A percentile compares a stretch with the other conserved stretches of the same genome.
Conservation (phyloP, 2,797 vertebrate genomes). For the Euthynnus affinis region DNA sequence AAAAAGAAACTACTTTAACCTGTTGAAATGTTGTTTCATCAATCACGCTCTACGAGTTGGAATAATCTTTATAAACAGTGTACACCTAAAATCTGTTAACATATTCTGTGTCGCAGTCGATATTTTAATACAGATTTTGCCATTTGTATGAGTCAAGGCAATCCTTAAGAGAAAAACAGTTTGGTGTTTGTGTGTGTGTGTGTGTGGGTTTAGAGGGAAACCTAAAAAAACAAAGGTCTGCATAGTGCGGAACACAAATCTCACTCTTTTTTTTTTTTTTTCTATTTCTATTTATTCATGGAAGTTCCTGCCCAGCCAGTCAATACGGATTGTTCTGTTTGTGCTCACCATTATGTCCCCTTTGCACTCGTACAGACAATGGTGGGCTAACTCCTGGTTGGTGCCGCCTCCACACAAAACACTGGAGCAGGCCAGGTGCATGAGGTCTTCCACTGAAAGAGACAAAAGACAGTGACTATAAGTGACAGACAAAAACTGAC, state of each 20-base stretch:
- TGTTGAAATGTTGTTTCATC: no score
- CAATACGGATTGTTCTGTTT: conserved; percentile 44
- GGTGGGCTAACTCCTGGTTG: conserved; percentile 96
- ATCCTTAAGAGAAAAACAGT: conserved; percentile 1
- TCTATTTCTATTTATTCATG: conserved; percentile 3
- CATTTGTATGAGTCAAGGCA: background rate
- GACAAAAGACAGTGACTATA: background rate
- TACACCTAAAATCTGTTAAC: no score
- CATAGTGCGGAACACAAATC: conserved; percentile 8
- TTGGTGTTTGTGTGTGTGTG: background rate
- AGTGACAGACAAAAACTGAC: background rate
- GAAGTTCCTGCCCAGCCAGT: conserved; percentile 2
- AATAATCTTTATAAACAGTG: no score
- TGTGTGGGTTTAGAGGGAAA: conserved; percentile 25
- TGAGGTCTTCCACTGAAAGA: conserved; percentile 87
- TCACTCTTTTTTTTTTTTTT: conserved; percentile 7
- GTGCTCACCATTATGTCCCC: conserved; percentile 95
- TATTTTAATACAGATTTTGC: background rate
- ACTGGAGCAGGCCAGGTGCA: conserved; percentile 96
- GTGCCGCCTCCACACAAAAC: conserved; percentile 94
- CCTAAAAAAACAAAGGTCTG: background rate
- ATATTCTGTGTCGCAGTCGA: background rate
- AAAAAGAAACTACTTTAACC: no score
- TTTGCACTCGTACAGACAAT: conserved; percentile 92
- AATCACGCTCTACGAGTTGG: no score